Base-by-base conservation (phyloP, 2,888 invertebrate genomes). In the Hirtodrosophila trivittata region DNA sequence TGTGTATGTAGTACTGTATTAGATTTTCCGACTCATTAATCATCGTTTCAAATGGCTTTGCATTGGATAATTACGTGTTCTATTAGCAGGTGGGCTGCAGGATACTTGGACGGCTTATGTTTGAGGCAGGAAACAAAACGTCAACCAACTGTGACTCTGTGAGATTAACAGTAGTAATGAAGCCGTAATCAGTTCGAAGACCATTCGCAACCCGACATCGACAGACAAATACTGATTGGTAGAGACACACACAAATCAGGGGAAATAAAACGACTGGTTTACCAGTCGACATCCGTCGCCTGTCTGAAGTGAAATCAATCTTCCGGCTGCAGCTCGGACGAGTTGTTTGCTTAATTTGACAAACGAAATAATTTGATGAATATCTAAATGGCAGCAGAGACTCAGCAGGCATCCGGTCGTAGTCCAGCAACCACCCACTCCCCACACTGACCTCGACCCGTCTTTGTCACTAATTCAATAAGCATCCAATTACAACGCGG, bases 311-410 rank as follows among this genome's bases (percentile, higher is more conserved):
- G 60, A 73, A 80, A 84, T 84, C 84, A 84, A 86, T 84, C 77
- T 86, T 56, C 43, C 51, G 58, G 50, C 54, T 52, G 28, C 37
- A 45, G 32, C 54, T 37, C 25, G 26, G 46, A 45, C 59, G 38
- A 50, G 66, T 73, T 85, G 87, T 85, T 87, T 87, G 74, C 83
- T 76, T 87, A 87, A 87, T 82, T 87, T 82, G 82, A 87, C 87
- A 87, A 82, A 87, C 83, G 86, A 60, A 68, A 82, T 87, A 82
- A 82, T 87, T 87, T 82, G 87, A 85, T 82, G 76, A 82, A 82
- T 70, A 82, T 82, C 80, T 81, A 86, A 81, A 77, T 67, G 84
- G 60, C 77, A 70, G 76, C 68, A 39, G 54, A 38, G 58, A 43
- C 65, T 26, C 78, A 59, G 72, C 86, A 49, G 73, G 77, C 45